These are phyloP conservation scores for Andrena dorsata DNA, from an alignment of 2,888 invertebrate species.

Conservation along the genomic window DNA sequence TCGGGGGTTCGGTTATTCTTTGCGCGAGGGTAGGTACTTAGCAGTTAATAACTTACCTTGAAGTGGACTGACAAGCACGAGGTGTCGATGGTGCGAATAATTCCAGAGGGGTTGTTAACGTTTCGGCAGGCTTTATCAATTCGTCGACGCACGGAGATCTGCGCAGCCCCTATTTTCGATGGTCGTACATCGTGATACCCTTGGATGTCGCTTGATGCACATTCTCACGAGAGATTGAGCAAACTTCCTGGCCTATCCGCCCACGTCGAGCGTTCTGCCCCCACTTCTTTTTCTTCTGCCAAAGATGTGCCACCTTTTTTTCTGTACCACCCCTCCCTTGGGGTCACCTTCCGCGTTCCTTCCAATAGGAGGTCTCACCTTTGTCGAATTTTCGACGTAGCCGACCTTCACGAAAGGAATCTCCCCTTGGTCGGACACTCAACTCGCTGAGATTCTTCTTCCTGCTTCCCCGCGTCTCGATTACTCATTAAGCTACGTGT, in stretches of 20 bases:
- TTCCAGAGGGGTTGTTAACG: neutral
- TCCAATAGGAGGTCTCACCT: conserved; percentile 50
- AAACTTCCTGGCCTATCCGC: conserved; percentile 70
- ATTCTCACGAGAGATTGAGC: conserved; percentile 71
- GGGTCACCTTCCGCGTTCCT: conserved; percentile 30
- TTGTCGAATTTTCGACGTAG: conserved; percentile 9
- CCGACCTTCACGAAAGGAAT: neutral
- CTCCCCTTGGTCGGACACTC: neutral
- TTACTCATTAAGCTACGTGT: too few relatives aligned
- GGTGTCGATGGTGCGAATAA: neutral
- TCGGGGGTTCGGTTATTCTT: neutral
- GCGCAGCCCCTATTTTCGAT: conserved; percentile 63
- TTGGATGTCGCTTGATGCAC: conserved; percentile 35
- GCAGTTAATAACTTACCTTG: conserved; percentile 1
- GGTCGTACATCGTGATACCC: conserved; percentile 48
- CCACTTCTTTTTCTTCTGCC: conserved; percentile 57
- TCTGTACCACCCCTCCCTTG: conserved; percentile 19
- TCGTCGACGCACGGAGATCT: neutral
- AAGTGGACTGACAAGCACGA: conserved; percentile 8
- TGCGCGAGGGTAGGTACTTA: neutral
- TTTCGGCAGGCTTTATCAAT: conserved; percentile 19
- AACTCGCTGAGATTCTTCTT: neutral
- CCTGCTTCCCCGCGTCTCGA: too few relatives aligned
- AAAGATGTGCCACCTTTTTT: conserved; percentile 17
- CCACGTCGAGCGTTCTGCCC: conserved; percentile 37